Evolutionary conservation across 2,113 vertebrate genomes (phyloP), one percentile per base, ranked within the genome.

Genomic region (Peucedramus taeniatus): DNA sequence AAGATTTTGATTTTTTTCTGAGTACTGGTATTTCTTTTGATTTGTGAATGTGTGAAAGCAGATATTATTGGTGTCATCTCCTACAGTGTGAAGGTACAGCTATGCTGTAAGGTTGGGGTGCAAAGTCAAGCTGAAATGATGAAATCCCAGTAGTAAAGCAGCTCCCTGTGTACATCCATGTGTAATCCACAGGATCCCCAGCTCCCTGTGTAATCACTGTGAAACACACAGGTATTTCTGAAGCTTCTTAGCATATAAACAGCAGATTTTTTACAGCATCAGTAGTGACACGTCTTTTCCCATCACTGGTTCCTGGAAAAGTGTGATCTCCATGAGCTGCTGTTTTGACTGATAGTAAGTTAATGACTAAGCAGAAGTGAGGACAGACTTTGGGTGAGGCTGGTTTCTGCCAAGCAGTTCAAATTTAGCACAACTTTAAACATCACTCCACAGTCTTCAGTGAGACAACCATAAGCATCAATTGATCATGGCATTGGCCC

Each of bases 271-370:
- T 69, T 83, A 22, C 57, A 60, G 15, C 31, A 39, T 10, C 53
- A n/a, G 9, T 11, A n/a, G 63, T 21, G 21, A 59, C 9, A 4
- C 0, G 1, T 17, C 11, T 66, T 49, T 70, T 16, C 14, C 19
- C 11, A 50, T 35, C 31, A 7, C 6, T 28, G 0, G 2, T 18
- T 87, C 19, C 37, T 71, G 33, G 24, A 57, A 63, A 69, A 50
- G 5, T 33, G 5, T 50, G 5, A 19, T 39, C 4, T 90, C 13
- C 24, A 28, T 12, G 9, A n/a, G 26, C 33, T 81, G 10, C 10
- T 59, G 0, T 79, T 80, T 60, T 56, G 57, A 7, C 21, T 85
- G 51, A 27, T 19, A 30, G 3, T 75, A 71, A 63, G 2, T 21
- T 64, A 40, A 30, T 16, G 51, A 63, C 71, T 15, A 47, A 81